Percentiles rank a stretch among this genome's conserved stretches.
Evolutionary conservation across 2,113 vertebrate species (phyloP).

Genomic region (Rhagologus leucostigma): DNA sequence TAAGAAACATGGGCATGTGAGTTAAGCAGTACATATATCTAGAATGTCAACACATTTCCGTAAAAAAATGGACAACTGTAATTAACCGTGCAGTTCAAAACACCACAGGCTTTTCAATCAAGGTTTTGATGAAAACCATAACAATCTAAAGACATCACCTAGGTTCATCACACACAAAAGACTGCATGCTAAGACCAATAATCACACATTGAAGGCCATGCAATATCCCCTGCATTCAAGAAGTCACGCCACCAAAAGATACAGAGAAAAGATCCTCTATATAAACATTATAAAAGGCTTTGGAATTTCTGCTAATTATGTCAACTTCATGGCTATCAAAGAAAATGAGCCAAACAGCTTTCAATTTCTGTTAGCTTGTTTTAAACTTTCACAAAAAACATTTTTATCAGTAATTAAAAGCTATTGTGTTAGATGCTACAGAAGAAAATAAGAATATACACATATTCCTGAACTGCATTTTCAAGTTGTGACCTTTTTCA

Average conservation of each 20-base stretch:
- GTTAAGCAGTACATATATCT: background rate
- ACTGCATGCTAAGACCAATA: background rate
- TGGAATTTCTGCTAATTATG: background rate
- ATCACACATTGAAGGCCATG: background rate
- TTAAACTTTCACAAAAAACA: background rate
- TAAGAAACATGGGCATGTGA: background rate
- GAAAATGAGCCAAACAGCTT: background rate
- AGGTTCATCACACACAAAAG: background rate
- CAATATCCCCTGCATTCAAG: background rate
- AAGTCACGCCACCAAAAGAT: background rate
- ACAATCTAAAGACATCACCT: background rate
- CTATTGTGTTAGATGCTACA: background rate
- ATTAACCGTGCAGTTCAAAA: background rate
- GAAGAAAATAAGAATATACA: background rate
- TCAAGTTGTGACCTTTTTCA: slow-evolving; percentile 1
- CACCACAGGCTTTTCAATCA: background rate
- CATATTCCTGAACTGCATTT: background rate
- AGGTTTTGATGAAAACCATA: background rate
- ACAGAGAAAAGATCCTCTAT: background rate
- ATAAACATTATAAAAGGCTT: background rate
- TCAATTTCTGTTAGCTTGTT: background rate
- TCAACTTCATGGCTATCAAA: background rate
- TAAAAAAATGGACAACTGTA: background rate
- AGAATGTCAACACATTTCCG: background rate
- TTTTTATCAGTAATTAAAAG: background rate